These are phyloP conservation scores for Drosophila anomelani DNA, from an alignment of 2,888 invertebrate species.

Conservation along the genomic window DNA sequence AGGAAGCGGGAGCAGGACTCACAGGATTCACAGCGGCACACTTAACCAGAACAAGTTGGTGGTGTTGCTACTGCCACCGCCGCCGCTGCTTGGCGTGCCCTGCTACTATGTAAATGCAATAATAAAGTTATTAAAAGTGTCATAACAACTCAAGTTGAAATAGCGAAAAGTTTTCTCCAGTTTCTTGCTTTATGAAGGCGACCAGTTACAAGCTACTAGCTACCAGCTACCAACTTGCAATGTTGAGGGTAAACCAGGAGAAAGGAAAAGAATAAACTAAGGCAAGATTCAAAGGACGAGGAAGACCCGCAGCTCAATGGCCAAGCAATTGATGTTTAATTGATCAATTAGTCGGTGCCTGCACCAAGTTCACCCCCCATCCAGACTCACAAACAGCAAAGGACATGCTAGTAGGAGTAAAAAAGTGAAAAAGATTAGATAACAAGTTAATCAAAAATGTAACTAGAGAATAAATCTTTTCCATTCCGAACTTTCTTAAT, in stretches of 20 bases:
- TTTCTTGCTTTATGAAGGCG: slow-evolving; percentile 58
- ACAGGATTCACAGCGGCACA: slow-evolving; percentile 44
- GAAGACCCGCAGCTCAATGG: slow-evolving; percentile 64
- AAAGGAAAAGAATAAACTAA: not conserved
- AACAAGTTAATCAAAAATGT: not conserved
- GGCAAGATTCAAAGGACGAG: slow-evolving; percentile 27
- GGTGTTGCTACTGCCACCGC: slow-evolving; percentile 53
- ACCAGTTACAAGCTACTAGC: slow-evolving; percentile 15
- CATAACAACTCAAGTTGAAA: slow-evolving; percentile 83
- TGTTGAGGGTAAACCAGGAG: slow-evolving; percentile 45
- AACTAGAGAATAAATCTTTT: not conserved
- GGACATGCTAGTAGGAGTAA: not conserved
- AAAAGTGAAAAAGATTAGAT: not conserved
- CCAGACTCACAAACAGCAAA: slow-evolving; percentile 12
- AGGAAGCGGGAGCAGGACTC: slow-evolving; percentile 23
- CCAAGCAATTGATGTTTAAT: slow-evolving; percentile 76
- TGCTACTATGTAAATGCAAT: slow-evolving; percentile 81
- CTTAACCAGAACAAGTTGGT: slow-evolving; percentile 59
- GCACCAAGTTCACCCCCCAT: slow-evolving; percentile 53
- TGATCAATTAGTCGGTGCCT: slow-evolving; percentile 74
- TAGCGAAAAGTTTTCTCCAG: slow-evolving; percentile 71
- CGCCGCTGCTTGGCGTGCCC: slow-evolving; percentile 59
- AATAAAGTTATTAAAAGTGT: slow-evolving; percentile 85
- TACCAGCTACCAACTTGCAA: slow-evolving; percentile 11
- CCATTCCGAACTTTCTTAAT: too few relatives aligned